Evolutionary conservation across 2,113 vertebrate species (phyloP).

Genomic region (Nothocercus julius): DNA sequence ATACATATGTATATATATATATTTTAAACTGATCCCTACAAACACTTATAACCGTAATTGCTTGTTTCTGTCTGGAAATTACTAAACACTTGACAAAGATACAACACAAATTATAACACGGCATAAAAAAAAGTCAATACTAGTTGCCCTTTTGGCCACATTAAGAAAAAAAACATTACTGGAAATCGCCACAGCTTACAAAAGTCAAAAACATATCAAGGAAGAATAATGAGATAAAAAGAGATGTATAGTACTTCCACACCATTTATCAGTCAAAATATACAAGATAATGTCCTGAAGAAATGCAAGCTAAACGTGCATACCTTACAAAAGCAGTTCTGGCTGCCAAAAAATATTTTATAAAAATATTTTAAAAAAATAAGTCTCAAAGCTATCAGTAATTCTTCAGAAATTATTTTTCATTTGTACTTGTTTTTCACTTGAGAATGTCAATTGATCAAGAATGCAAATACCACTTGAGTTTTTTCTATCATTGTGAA

Average conservation of each 20-base stretch:
- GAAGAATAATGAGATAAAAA: background rate
- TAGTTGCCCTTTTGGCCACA: background rate
- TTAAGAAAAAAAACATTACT: background rate
- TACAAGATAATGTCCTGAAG: background rate
- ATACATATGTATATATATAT: background rate
- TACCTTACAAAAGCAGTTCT: background rate
- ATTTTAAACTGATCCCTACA: background rate
- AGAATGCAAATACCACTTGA: background rate
- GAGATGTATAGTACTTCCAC: background rate
- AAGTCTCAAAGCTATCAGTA: background rate
- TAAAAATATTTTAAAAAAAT: background rate
- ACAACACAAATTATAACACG: background rate
- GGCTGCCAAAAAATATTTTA: background rate
- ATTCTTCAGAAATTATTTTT: background rate
- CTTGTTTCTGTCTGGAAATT: background rate
- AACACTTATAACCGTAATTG: background rate
- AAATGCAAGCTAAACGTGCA: background rate
- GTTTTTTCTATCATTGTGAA: conserved; percentile 2
- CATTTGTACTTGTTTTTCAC: background rate
- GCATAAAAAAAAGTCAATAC: background rate
- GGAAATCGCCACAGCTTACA: background rate
- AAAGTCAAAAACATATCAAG: background rate
- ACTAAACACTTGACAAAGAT: background rate
- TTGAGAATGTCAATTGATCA: background rate
- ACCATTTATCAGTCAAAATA: background rate